Percentiles rank a stretch among this genome's conserved stretches.
Conservation (phyloP, 2,888 invertebrate genomes). For the Drosophila neoperkinsi region DNA sequence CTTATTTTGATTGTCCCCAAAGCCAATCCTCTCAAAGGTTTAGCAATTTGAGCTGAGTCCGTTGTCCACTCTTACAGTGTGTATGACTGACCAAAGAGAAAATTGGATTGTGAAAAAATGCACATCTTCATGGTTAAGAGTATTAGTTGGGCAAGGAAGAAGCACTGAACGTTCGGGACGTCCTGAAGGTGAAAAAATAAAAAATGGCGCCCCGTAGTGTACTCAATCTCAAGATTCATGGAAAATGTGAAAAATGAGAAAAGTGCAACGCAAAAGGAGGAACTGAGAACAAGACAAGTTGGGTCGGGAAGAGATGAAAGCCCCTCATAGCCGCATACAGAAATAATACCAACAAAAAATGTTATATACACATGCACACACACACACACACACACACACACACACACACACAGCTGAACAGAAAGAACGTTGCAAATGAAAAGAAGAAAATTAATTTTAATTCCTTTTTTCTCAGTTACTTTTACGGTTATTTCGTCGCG, state of each 20-base stretch:
- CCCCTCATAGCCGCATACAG: conserved; percentile 34
- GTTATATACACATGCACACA: not conserved
- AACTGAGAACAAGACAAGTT: conserved; percentile 23
- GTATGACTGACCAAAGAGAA: conserved; percentile 21
- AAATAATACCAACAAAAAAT: conserved; percentile 26
- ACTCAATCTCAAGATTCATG: conserved; percentile 74
- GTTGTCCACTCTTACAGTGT: conserved; percentile 26
- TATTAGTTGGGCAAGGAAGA: not conserved
- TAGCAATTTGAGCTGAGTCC: conserved; percentile 46
- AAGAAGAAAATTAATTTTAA: conserved; percentile 75
- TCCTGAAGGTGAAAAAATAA: conserved; percentile 55
- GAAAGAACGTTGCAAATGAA: conserved; percentile 46
- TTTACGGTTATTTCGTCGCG: conserved; percentile 33
- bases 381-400: not conserved
- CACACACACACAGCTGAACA: conserved; percentile 6
- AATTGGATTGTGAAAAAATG: conserved; percentile 55
- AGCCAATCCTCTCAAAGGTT: not conserved
- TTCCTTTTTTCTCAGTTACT: conserved; percentile 49
- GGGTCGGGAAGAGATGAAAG: conserved; percentile 14
- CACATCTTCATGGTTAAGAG: conserved; percentile 4
- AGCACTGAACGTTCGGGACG: not conserved
- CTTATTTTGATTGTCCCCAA: not conserved
- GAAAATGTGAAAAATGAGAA: conserved; percentile 46
- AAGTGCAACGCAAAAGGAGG: conserved; percentile 50
- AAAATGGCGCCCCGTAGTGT: conserved; percentile 62